Evolutionary conservation across 2,888 invertebrate species (phyloP), one percentile per base, ranked within the genome.

Genomic region (Catotricha subobsoleta): DNA sequence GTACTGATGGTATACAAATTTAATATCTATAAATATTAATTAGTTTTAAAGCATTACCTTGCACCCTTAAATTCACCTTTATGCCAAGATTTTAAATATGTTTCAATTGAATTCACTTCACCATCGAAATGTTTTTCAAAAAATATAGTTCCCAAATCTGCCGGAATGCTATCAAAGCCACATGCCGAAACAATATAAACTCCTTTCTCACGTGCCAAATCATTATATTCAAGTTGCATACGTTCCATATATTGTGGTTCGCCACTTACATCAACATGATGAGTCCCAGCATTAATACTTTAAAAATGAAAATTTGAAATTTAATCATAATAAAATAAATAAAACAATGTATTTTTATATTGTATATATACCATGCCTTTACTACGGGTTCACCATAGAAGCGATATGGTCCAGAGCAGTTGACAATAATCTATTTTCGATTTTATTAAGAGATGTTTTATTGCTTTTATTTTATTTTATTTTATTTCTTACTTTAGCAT

Each of bases 251-350:
- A 91, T 76, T 84, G 65, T 0, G 92, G 84, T 58, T 97, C 95
- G 6, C 92, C 95, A 53, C 80, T 83, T 28, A 97, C 80, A 60
- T 97, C 97, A 8, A 98, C 76, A 54, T 94, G 83, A 64, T 87
- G 79, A 0, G 92, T 74, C 42, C 75, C 74, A 36, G 74, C 71
- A 42, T 78, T 77, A 18, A 91, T 69, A 20, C 36, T 36, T 15
- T 5, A 16, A n/a, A 8, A 9, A 20, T 19, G 3, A 10, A 15
- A 31, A 5, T 10, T 9, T 3, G 21, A 21, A 21, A 6, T 20
- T 13, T 13, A 36, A 36, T 35, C 13, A 7, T 13, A 12, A 9
- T 3, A 25, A 34, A 34, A 6, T 19, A 3, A 16, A 33, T 19
- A 33, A 33, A 33, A 33, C n/a, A n/a, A n/a, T n/a, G n/a, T n/a